A percentile compares a stretch with the other conserved stretches of the same genome.
These are phyloP conservation scores for Danaus melanippus DNA, from an alignment of 1,140 invertebrate genomes.

Conservation along the genomic window DNA sequence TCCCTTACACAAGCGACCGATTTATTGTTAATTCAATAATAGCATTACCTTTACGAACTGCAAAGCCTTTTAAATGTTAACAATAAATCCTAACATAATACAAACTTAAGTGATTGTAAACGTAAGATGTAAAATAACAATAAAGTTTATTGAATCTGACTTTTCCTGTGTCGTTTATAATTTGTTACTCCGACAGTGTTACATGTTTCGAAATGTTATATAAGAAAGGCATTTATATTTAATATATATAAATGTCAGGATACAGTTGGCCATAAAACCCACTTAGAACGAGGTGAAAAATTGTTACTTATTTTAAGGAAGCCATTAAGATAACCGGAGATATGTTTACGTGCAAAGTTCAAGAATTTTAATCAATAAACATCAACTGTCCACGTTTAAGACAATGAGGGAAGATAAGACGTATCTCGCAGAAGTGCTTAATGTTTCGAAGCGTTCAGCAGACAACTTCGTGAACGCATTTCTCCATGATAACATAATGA, in stretches of 20 bases:
- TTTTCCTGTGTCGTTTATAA: slow-evolving; percentile 2
- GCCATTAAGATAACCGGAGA: slow-evolving; percentile 31
- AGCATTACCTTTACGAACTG: slow-evolving; percentile 17
- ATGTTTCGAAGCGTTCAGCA: slow-evolving; percentile 18
- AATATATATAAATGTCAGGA: background rate
- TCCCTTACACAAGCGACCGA: slow-evolving; percentile 3
- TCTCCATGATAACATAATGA: slow-evolving; percentile 60
- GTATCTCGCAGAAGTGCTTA: slow-evolving; percentile 25
- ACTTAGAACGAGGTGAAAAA: slow-evolving; percentile 9
- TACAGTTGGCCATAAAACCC: background rate
- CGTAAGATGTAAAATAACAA: slow-evolving; percentile 17
- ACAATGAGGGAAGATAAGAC: slow-evolving; percentile 45
- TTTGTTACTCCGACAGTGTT: slow-evolving; percentile 6
- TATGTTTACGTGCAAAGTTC: slow-evolving; percentile 44
- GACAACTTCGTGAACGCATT: slow-evolving; percentile 33
- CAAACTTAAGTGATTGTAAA: slow-evolving; percentile 23
- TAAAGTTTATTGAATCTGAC: slow-evolving; percentile 17
- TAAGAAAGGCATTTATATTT: slow-evolving; percentile 1
- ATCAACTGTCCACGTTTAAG: slow-evolving; percentile 34
- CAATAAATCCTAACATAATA: slow-evolving; percentile 27
- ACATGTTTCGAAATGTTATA: slow-evolving; percentile 3
- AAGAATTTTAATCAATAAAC: slow-evolving; percentile 55
- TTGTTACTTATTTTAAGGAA: slow-evolving; percentile 32
- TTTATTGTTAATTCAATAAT: slow-evolving; percentile 17
- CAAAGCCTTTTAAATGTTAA: slow-evolving; percentile 24